Base-by-base conservation (phyloP, 2,797 vertebrate species). In the Eurystomus glaucurus region DNA sequence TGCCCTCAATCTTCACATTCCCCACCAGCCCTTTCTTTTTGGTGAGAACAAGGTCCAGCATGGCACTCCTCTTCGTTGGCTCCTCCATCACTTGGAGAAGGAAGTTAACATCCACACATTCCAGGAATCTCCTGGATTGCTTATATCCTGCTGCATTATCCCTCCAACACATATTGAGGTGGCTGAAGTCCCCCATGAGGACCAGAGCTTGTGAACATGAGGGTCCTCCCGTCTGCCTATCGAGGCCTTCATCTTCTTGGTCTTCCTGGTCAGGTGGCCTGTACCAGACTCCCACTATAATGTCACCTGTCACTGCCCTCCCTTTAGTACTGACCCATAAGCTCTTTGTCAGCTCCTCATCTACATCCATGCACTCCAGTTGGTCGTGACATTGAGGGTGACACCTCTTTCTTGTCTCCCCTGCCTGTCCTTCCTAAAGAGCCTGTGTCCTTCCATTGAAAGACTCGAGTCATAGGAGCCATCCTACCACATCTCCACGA, bases 401-500 rank as follows among this genome's bases (percentile, higher is more conserved):
- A 43, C 41, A 5, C 14, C 41, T 12, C 41, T 14, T 43, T 7
- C 64, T 65, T 6, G 1, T 45, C 41, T n/a, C 20, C 51, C 19
- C 62, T 75, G 15, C 26, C 19, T 52, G 33, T 48, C 12, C 37
- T 76, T 57, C 58, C 50, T 43, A 43, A 43, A 43, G 41, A 43
- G 11, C 41, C 41, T 43, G 41, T 43, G 41, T 43, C 41, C 37
- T 76, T 57, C 58, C 50, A 26, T 28, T 28, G 13, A 51, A 26
- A 51, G 50, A 26, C 12, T 26, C 25, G 10, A 43, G 41, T 43
- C 41, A 43, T 16, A 43, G 41, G 41, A 43, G 11, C 41, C 31
- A 39, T 65, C 46, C 26, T 26, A 19, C 23, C 21, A 17, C 2
- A 2, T 43, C 22, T 50, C 64, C 0, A 1, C 26, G 54, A 39